Evolutionary conservation across 2,797 vertebrate genomes (phyloP).

Genomic region (Esox masquinongy): DNA sequence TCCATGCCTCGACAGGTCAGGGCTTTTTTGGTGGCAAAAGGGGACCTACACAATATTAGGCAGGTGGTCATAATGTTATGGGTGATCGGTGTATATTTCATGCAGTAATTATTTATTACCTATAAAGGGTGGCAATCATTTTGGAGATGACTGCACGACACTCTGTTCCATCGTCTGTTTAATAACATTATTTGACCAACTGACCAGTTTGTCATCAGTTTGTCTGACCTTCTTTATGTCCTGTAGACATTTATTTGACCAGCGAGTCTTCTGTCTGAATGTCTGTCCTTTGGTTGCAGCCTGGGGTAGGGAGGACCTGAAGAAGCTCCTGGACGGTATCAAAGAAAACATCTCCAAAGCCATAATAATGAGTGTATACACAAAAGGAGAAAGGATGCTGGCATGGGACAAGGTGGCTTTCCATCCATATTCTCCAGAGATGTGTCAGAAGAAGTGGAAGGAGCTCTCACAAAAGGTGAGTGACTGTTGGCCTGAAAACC

Average conservation of each 20-base stretch:
- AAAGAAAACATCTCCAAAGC: slow-evolving; percentile 74
- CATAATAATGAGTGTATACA: slow-evolving; percentile 65
- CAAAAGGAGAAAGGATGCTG: slow-evolving; percentile 73
- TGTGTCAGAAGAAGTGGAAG: slow-evolving; percentile 84
- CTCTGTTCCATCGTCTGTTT: too few relatives aligned
- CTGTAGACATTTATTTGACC: not conserved
- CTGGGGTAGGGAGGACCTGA: slow-evolving; percentile 80
- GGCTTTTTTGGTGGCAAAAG: too few relatives aligned
- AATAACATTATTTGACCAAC: too few relatives aligned
- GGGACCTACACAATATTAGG: too few relatives aligned
- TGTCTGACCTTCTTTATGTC: not conserved
- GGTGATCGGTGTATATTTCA: too few relatives aligned
- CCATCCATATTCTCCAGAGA: slow-evolving; percentile 82
- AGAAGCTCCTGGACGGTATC: slow-evolving; percentile 79
- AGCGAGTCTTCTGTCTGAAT: not conserved
- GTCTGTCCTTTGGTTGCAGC: slow-evolving; percentile 50
- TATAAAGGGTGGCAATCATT: too few relatives aligned
- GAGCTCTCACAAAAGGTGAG: slow-evolving; percentile 81
- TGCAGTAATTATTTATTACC: too few relatives aligned
- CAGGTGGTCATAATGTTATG: too few relatives aligned
- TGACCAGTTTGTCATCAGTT: not conserved
- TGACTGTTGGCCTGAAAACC: not conserved
- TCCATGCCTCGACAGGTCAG: too few relatives aligned
- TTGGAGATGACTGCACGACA: too few relatives aligned
- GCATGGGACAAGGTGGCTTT: slow-evolving; percentile 88